Evolutionary conservation across 2,113 vertebrate species (phyloP), one percentile per base, ranked within the genome.

Genomic region (Tetraodon nigroviridis): DNA sequence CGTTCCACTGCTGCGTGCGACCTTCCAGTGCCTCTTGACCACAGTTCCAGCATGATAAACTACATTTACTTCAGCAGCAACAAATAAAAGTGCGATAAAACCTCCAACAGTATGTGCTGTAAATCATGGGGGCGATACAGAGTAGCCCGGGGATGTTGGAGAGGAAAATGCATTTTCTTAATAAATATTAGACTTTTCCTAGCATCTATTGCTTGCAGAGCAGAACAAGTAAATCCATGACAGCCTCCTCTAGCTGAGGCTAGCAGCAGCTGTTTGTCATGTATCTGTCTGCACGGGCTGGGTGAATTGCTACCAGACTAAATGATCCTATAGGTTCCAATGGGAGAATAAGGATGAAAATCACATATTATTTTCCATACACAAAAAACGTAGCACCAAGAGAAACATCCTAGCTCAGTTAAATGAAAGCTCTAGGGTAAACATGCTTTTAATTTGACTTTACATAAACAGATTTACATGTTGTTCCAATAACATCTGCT

Each of bases 291-390:
- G 14, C 17, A 17, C 5, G 11, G 32, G 32, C 32, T 12, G 32
- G 32, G 32, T 37, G 32, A 37, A 12, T 1, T 2, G 32, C 8
- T 11, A 12, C 32, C 32, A 37, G 32, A 37, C 11, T 37, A 37
- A 37, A 37, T 37, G 11, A 37, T 37, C 11, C 32, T 12, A 37
- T 44, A 16, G 42, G 13, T 44, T 44, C 42, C 13, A 17, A 44
- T 44, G 42, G 8, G 15, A 44, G 42, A 86, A 87, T 89, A 82
- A 88, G 55, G 58, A 71, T 37, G 58, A 42, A 74, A 83, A 83
- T 85, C 78, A 86, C 42, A 49, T 27, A 27, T 41, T 55, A 59
- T 80, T 80, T 83, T 64, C 82, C 59, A 40, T 14, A 44, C 42
- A 16, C 12, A 16, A 44, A 16, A 16, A 4, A 6, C 16, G 15